Evolutionary conservation across 2,888 invertebrate genomes (phyloP).

Genomic region (Aporophyla lueneburgensis): DNA sequence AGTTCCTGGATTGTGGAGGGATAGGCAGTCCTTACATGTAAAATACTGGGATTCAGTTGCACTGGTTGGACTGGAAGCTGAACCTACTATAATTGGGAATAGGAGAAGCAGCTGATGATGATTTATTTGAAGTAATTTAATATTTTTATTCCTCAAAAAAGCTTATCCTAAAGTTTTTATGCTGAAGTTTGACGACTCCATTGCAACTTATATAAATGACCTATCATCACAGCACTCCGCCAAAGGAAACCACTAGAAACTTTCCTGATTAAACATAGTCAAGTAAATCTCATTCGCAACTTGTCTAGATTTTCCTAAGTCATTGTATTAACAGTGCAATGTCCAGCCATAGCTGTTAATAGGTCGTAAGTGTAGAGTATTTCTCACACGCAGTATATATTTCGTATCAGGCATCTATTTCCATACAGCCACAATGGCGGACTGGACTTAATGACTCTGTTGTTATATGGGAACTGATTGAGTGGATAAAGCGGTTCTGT

Average conservation of each 20-base stretch:
- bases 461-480: slow-evolving; percentile 65
- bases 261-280: background rate
- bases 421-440: slow-evolving; percentile 54
- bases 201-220: background rate
- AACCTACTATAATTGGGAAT: no score
- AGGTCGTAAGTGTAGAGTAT: slow-evolving; percentile 21
- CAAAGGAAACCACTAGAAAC: background rate
- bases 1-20: no score
- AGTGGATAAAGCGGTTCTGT: slow-evolving; percentile 43
- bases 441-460: slow-evolving; percentile 55
- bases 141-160: background rate
- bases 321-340: background rate
- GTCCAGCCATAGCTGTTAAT: slow-evolving; percentile 4
- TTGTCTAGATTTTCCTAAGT: background rate
- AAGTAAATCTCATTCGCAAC: background rate
- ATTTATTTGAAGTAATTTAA: background rate
- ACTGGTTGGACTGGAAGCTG: no score
- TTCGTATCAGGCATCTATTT: slow-evolving; percentile 57
- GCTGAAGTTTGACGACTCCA: background rate
- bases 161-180: background rate
- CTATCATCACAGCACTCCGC: background rate
- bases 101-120: no score
- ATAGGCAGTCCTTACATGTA: no score
- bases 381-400: slow-evolving; percentile 56
- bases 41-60: no score